Base-by-base conservation (phyloP, 1,140 invertebrate genomes). In the Leptopilina boulardi region DNA sequence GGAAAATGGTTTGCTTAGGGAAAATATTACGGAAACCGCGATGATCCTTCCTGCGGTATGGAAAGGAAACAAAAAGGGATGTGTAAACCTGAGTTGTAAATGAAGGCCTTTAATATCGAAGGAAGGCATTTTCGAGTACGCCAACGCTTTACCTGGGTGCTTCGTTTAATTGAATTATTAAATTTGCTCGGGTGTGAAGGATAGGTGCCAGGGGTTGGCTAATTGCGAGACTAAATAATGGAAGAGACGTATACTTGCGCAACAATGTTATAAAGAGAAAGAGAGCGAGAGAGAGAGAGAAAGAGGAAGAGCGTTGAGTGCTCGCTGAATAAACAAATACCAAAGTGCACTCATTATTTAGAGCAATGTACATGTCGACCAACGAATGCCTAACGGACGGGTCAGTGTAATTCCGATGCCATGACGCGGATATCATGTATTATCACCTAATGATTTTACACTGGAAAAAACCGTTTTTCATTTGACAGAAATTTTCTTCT, bases 251-350 rank as follows among this genome's bases (percentile, higher is more conserved):
- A n/a, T n/a, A 81, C 73, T 74, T 70, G 81, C 44, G 73, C 41
- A 74, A 78, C 70, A 51, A 73, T 72, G 74, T 56, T 54, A 54
- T 51, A 80, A 76, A 79, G 77, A 15, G 51, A 56, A 21, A 23
- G 15, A 56, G 8, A 41, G 70, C 75, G 56, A 72, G 77, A 19
- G 59, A 59, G 76, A 79, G 72, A 77, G 77, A 30, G 74, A 76
- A 80, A 73, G 81, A 78, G 72, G 59, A 71, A 75, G 71, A 75
- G 71, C 84, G 86, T 84, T 89, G 89, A 89, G 88, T 90, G 88
- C 88, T 87, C 77, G 74, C 77, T 90, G 85, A 90, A 89, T 89
- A 89, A 89, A 89, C 88, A 89, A 89, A 89, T 88, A 89, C 83
- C 84, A 75, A 86, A 84, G 76, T 80, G 79, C 74, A 77, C 47